Percentiles rank a stretch among this genome's conserved stretches.
Evolutionary conservation across 2,113 vertebrate genomes (phyloP).

Genomic region (Podocnemis expansa): DNA sequence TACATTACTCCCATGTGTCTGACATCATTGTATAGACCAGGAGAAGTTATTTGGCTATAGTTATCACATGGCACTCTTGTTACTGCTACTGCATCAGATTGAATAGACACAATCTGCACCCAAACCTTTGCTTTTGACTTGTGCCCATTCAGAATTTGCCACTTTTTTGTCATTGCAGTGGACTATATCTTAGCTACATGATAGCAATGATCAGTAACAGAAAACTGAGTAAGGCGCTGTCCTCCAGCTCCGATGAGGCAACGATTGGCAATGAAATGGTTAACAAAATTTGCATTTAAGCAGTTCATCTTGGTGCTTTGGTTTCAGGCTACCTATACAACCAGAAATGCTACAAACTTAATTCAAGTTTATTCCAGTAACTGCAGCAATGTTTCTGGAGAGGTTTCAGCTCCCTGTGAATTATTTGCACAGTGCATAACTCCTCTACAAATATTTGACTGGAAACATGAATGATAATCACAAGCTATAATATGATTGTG

Average conservation of each 20-base stretch:
- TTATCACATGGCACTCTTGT: accelerated
- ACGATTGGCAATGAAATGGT: conserved; percentile 20
- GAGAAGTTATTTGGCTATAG: not conserved
- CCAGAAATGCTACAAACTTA: accelerated
- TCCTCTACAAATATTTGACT: conserved; percentile 55
- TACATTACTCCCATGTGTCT: accelerated
- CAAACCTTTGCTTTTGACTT: not conserved
- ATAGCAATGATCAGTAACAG: not conserved
- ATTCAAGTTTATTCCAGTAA: conserved; percentile 14
- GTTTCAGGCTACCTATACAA: conserved; percentile 42
- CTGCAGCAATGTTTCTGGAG: not conserved
- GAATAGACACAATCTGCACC: not conserved
- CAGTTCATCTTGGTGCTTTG: conserved; percentile 48
- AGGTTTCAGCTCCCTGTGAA: not conserved
- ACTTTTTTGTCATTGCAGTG: not conserved
- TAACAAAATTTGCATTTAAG: conserved; percentile 30
- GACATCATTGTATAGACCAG: accelerated
- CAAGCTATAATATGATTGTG: not conserved
- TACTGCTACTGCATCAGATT: accelerated
- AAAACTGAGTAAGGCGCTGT: not conserved
- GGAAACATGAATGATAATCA: conserved; percentile 46
- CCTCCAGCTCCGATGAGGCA: not conserved
- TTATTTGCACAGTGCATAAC: conserved; percentile 16
- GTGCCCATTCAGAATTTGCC: not conserved
- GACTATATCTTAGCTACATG: not conserved